Evolutionary conservation across 1,140 invertebrate species (phyloP), one percentile per base, ranked within the genome.

Genomic region (Zaprionus ornatus): DNA sequence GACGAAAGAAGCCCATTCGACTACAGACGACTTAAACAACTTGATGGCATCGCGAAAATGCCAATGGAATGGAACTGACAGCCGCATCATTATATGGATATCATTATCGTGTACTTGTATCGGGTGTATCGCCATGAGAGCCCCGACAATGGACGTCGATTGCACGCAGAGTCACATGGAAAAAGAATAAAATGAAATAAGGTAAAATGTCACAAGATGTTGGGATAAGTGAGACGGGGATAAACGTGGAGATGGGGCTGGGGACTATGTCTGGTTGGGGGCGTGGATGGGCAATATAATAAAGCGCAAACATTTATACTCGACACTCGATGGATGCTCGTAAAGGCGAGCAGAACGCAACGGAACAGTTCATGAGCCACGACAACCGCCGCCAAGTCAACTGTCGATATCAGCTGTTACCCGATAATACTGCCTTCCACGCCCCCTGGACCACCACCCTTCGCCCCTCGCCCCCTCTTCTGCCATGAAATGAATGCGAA

Each of bases 241-340:
- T 57, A 12, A 6, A 42, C 19, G 12, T 9, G 59, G 70, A 21
- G 45, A 29, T 59, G 63, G 15, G 27, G 42, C 25, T 13, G 32
- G 45, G n/a, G 5, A 48, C 23, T 65, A 55, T 62, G 40, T 74
- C 42, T 59, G 35, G 62, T 27, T 69, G 75, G 32, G 69, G 79
- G 68, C 82, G 79, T 80, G 67, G 77, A 56, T 75, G 80, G 74
- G 84, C 80, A 88, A 88, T 88, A 90, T 90, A 90, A 90, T 90
- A 90, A 90, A 91, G 82, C 74, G 86, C 86, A 91, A 90, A 90
- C 86, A 90, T 90, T 90, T 90, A 90, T 90, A 90, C 76, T 90
- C 81, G 84, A 84, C 84, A 88, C 85, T 90, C 84, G 74, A 86
- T 79, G 60, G 45, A 50, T 68, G 64, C 72, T 70, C 70, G 83